Base-by-base conservation (phyloP, 2,888 invertebrate species). In the Lymantria monacha region DNA sequence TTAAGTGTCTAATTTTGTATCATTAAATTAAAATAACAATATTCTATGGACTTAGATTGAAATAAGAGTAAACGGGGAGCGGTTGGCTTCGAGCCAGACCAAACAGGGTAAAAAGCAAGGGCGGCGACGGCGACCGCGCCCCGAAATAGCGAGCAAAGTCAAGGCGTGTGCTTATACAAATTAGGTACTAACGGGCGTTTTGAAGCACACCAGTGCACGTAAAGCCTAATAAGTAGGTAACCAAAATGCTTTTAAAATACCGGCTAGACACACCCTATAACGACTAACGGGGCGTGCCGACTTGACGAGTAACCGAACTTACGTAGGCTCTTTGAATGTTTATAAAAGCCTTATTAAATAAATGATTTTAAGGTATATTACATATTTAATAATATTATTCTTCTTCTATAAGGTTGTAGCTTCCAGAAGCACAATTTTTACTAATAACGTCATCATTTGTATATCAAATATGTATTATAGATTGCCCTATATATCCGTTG, bases 41-140 rank as follows among this genome's bases (percentile, higher is more conserved):
- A 70, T 75, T 76, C 63, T 71, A 72, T 58, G 66, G 70, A 64
- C 63, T 69, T 66, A 70, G 57, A 68, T 70, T 60, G 70, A 63
- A 69, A 72, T 75, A 73, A 77, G 72, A 81, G 79, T 63, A 74
- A 77, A 74, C 77, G 70, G 79, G 81, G 83, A 79, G 82, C 76
- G 78, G 79, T 84, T 90, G 89, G 90, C 87, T 70, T 54, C 48
- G 66, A 72, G 86, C 89, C 88, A 90, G 86, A 80, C 80, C 81
- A 87, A 89, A 89, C 83, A 87, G 87, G 87, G 89, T 86, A 87
- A 88, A 90, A 90, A 88, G 87, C 76, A 82, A 84, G 83, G 83
- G 78, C 81, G 87, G 81, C 80, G 83, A 74, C 85, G 76, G 65
- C 79, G 77, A 78, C 85, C 85, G 87, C 87, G 81, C 89, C 90